phyloP scores from a whole-genome alignment of 1,140 invertebrate genomes.

The Macrotrachela quadricornifera region DNA sequence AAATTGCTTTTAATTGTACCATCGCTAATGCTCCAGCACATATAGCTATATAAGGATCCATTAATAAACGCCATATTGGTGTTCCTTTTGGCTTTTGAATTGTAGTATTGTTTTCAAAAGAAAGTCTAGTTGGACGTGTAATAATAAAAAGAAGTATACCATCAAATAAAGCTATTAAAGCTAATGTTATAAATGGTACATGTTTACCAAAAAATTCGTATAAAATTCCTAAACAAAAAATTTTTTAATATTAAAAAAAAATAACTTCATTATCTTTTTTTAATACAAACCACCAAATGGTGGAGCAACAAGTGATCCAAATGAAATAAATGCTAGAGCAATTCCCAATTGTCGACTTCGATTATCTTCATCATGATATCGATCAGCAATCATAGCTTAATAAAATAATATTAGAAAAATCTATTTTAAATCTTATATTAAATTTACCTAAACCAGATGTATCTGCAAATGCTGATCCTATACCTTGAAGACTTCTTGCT shows the following conservation, averaged over 20 bases:
- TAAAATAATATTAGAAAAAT: too few relatives aligned
- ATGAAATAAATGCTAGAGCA: conserved; percentile 92
- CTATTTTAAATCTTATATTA: conserved; percentile 61
- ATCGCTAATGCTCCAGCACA: conserved; percentile 92
- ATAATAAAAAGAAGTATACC: conserved; percentile 68
- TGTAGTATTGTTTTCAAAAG: conserved; percentile 30
- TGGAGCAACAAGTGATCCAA: conserved; percentile 96
- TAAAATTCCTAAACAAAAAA: conserved; percentile 87
- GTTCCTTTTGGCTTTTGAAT: conserved; percentile 30
- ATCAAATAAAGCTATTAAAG: conserved; percentile 73
- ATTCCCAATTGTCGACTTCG: conserved; percentile 85
- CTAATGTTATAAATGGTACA: conserved; percentile 82
- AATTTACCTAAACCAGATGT: conserved; percentile 86
- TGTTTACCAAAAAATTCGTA: conserved; percentile 94
- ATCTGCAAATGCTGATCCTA: conserved; percentile 95
- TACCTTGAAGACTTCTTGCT: conserved; percentile 83
- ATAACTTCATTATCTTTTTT: too few relatives aligned
- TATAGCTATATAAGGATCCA: conserved; percentile 90
- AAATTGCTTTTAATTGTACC: conserved; percentile 77
- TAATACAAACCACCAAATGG: conserved; percentile 70
- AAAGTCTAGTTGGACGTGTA: conserved; percentile 40
- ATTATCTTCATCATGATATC: conserved; percentile 85
- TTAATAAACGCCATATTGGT: conserved; percentile 77
- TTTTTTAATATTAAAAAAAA: conserved; percentile 89
- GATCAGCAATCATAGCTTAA: conserved; percentile 97